Evolutionary conservation across 2,888 invertebrate species (phyloP), one percentile per base, ranked within the genome.

Genomic region (Aproaerema taeniolella): DNA sequence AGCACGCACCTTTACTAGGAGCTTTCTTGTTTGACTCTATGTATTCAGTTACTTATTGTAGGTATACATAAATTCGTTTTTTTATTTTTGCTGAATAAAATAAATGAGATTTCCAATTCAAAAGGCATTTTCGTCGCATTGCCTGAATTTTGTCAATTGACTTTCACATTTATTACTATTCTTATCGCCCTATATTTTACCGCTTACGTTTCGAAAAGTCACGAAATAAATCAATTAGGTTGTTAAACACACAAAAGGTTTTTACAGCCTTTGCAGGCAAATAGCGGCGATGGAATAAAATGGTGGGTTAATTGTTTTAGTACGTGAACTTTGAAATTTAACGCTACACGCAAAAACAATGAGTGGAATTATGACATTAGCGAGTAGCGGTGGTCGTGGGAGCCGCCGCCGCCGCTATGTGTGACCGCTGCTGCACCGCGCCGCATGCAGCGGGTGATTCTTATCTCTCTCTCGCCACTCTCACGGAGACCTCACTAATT

Each of bases 401-500:
- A 42, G 29, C 5, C 17, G n/a, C 9, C 5, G n/a, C 9, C 11
- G 28, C 7, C 14, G 35, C 35, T 9, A 34, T 32, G 53, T 62
- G 66, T 62, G 62, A 61, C 58, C 53, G 48, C 54, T 8, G 15
- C 13, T 46, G 39, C 38, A 45, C 39, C 46, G 41, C 36, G 42
- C 39, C 24, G 20, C 26, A 32, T 34, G 28, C 31, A 40, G 42
- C 45, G 42, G 46, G n/a, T 54, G 75, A 76, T 77, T 45, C 50
- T 48, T 63, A 67, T 67, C 70, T 46, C 55, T 63, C 66, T 59
- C 58, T 55, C 52, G 51, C 60, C 59, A 64, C 76, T 74, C 76
- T 79, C 76, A 76, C 78, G 71, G 75, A 63, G 59, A 52, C 58
- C 55, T 65, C 65, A 72, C 76, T 82, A 81, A 81, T 82, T 80